Evolutionary conservation across 2,888 invertebrate genomes (phyloP), one percentile per base, ranked within the genome.

Genomic region (Rhynchonema sp.): DNA sequence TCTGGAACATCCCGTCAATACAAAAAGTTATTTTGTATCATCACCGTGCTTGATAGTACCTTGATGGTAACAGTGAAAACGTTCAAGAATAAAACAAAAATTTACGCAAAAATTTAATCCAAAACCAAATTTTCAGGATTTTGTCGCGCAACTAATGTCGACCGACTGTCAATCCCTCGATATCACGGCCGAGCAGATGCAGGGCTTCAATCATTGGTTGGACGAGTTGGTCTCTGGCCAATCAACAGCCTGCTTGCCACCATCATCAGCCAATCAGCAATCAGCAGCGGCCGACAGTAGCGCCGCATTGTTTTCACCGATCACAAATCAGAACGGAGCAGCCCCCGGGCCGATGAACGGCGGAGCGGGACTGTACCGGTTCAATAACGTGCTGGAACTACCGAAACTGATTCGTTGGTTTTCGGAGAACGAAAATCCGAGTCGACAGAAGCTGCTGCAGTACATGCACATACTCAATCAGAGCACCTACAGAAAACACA

Each of bases 341-440:
- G 38, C 38, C 9, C 38, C 38, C 17, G 38, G 38, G 9, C 38
- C 38, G 38, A 6, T 38, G 38, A 13, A 17, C 38, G 49, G 49
- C 49, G 3, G 9, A 30, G 6, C 20, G 17, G 22, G 25, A 9
- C 9, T 30, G 22, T 20, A 22, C 30, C 64, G 67, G 46, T 72
- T 73, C 66, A 67, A 67, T 55, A 65, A 61, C 26, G 59, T 66
- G n/a, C 79, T 90, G 70, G 96, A 98, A 76, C 77, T 98, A 64
- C 94, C 96, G 0, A 87, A 91, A 70, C 77, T 98, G 59, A 94
- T 96, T 73, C 82, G 87, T 66, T 96, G 96, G 94, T 98, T 96
- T 78, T 82, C 84, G 20, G 88, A 90, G 73, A 96, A 96, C 75
- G 91, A 92, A 68, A 96, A 96, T 74, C 98, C 98, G 0, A 87